phyloP scores from a whole-genome alignment of 2,113 vertebrate genomes.

The Anthoscopus minutus region DNA sequence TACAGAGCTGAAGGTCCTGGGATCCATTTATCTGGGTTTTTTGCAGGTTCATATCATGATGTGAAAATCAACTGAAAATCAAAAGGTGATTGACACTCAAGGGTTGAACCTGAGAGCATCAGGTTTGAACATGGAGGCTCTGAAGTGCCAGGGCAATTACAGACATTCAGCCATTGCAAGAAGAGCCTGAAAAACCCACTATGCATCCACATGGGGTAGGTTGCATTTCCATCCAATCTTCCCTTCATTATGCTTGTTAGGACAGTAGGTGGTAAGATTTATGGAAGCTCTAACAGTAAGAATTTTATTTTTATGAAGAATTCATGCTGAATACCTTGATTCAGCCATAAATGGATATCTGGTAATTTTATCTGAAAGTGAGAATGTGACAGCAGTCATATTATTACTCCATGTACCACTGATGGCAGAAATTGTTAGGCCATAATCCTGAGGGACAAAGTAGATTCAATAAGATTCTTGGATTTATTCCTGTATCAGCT shows the following conservation, averaged over 20 bases:
- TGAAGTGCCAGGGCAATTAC: background rate
- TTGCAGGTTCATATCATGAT: background rate
- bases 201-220: background rate
- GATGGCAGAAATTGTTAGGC: background rate
- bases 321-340: background rate
- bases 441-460: background rate
- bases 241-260: background rate
- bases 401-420: background rate
- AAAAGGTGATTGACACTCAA: background rate
- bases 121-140: background rate
- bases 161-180: background rate
- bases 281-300: background rate
- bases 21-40: background rate
- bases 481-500: background rate
- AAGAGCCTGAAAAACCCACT: background rate
- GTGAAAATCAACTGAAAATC: background rate
- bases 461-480: background rate
- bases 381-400: background rate
- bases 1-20: background rate
- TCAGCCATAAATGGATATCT: background rate
- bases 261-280: background rate
- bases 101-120: background rate
- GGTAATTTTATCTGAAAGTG: background rate
- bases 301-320: background rate
- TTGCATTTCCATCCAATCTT: background rate